Evolutionary conservation across 1,140 invertebrate species (phyloP), one percentile per base, ranked within the genome.

Genomic region (Ceratosolen fusciceps): DNA sequence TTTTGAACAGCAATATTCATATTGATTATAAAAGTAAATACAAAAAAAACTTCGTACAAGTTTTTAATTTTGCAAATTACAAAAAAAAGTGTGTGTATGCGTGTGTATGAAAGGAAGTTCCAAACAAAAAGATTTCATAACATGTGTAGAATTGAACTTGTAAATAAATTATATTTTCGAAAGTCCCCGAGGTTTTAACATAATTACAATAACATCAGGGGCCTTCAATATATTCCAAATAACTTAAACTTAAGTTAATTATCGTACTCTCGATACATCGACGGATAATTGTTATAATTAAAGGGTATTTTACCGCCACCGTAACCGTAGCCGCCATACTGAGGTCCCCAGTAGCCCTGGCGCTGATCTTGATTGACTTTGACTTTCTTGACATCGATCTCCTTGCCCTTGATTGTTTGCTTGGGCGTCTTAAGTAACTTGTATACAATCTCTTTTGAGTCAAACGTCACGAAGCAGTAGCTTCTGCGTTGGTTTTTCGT

Each of bases 381-480:
- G 2, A 92, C 91, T 83, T 91, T 91, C 80, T 91, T 91, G 0
- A 92, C 91, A 78, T 92, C 91, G 19, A 93, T 92, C 86, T 93
- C 93, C 82, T 93, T 93, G 16, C 91, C 92, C 68, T 92, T 93
- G 79, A 94, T 93, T 56, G 89, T 92, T 84, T 94, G 93, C 82
- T 93, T 93, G 0, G 92, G 91, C 47, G 91, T 91, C 79, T 93
- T 93, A 26, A 94, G 85, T n/a, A 93, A 88, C 76, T 92, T 91
- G 81, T 93, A 92, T 9, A 93, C 93, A 2, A 93, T 91, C 67
- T 93, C 91, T 79, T 92, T 92, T 8, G 92, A 91, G 65, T 94
- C 93, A 84, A 93, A 94, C 0, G 93, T 93, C 52, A 94, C 92
- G 83, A 94, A 94, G 83, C 93, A 93, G 83, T 94, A 94, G 8